Base-by-base conservation (phyloP, 2,113 vertebrate species). In the Mustelus asterias region DNA sequence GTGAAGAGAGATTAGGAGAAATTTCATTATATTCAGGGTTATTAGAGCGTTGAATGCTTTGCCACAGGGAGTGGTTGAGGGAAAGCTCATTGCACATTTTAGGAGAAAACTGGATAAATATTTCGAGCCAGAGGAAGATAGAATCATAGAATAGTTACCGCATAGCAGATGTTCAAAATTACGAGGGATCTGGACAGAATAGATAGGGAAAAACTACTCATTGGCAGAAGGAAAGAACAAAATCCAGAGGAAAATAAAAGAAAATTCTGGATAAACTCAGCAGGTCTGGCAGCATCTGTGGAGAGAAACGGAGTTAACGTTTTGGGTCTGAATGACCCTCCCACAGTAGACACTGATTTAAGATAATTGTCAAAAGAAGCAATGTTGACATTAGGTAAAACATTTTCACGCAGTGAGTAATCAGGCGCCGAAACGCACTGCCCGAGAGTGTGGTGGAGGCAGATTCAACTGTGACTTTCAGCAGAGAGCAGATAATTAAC, bases 1-100 rank as follows among this genome's bases (percentile, higher is more conserved):
- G 89, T 93, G 89, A 37, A 93, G 16, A 67, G 89, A 93, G 89
- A 93, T 67, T 65, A 93, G 37, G 37, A 83, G 89, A 93, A 93
- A 93, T 93, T n/a, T 65, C 89, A 67, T 93, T 93, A 93, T 22
- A 14, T 14, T 20, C 29, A 37, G 33, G n/a, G n/a, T 10, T 93
- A 18, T 93, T 93, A 58, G 60, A 37, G 89, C 89, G 18, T 93
- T 63, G 60, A 93, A 93, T 10, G 60, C 60, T 65, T 93, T 65
- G 60, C 89, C 60, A 93, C 60, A 65, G 60, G 89, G 89, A 65
- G 89, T 93, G 89, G 29, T 7, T 20, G 60, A 93, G 60, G 14
- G 58, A 93, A 29, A 37, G 33, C 65, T 29, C 88, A 63, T 18
- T 63, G 11, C 29, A 63, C 54, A 11, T 92, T 63, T 29, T n/a